Evolutionary conservation across 2,888 invertebrate species (phyloP), one percentile per base, ranked within the genome.

Genomic region (Mythimna albipuncta): DNA sequence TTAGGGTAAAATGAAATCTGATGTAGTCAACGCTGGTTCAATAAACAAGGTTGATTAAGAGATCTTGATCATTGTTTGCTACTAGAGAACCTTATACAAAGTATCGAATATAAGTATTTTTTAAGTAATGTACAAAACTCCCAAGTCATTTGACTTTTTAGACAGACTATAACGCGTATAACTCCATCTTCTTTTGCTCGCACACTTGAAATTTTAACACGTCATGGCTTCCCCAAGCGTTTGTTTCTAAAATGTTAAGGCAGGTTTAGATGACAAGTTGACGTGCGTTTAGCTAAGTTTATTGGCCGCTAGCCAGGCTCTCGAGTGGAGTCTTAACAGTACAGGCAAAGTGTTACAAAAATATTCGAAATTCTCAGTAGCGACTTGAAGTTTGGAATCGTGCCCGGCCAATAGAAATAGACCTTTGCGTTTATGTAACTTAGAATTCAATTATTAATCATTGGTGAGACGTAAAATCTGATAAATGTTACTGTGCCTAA

Each of bases 181-280:
- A 9, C 9, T 9, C 0, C 38, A 38, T 38, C 38, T 9, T 1
- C 2, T 9, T 38, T 10, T 9, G 9, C 38, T 38, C 38, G 9
- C 38, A 38, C 0, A 9, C 38, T 9, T 38, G 38, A 38, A 9
- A 38, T 38, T 38, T 38, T 32, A 32, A 32, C 32, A 38, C 38
- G 38, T 38, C 38, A 38, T 38, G 6, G 38, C 38, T 38, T 38
- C 6, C 1, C 38, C 9, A 38, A 73, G 66, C 59, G 73, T 66
- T 79, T 82, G 74, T 79, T 38, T 83, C 57, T 74, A 69, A 66
- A 78, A 82, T 79, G 58, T 55, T 65, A 77, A 64, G 62, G 54
- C 58, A 52, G 52, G 71, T 70, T 82, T 54, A 72, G 72, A 81
- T 68, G 78, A 72, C 64, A 78, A 50, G 64, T 82, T 72, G 82